These are phyloP conservation scores for Bombyx mori DNA, from an alignment of 1,140 invertebrate species.

Conservation along the genomic window ASM3026992v2 NC_085107.1:6367001-6367500, in stretches of 20 bases:
- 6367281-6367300: conserved; percentile 33
- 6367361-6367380: conserved; percentile 54
- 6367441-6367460: conserved; percentile 19
- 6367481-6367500: conserved; percentile 14
- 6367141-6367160: conserved; percentile 76
- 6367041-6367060: conserved; percentile 75
- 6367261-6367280: conserved; percentile 58
- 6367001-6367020: conserved; percentile 69
- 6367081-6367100: conserved; percentile 84
- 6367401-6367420: conserved; percentile 46
- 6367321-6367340: conserved; percentile 35
- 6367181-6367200: conserved; percentile 75
- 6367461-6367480: conserved; percentile 6
- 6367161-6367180: conserved; percentile 80
- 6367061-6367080: conserved; percentile 81
- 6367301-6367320: conserved; percentile 26
- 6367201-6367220: conserved; percentile 70
- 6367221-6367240: conserved; percentile 58
- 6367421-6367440: conserved; percentile 74
- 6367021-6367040: conserved; percentile 77
- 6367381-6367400: conserved; percentile 38
- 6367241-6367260: conserved; percentile 56
- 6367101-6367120: conserved; percentile 78
- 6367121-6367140: conserved; percentile 79
- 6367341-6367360: conserved; percentile 41